Evolutionary conservation across 2,888 invertebrate genomes (phyloP).

Genomic region (Cheilosia soror): DNA sequence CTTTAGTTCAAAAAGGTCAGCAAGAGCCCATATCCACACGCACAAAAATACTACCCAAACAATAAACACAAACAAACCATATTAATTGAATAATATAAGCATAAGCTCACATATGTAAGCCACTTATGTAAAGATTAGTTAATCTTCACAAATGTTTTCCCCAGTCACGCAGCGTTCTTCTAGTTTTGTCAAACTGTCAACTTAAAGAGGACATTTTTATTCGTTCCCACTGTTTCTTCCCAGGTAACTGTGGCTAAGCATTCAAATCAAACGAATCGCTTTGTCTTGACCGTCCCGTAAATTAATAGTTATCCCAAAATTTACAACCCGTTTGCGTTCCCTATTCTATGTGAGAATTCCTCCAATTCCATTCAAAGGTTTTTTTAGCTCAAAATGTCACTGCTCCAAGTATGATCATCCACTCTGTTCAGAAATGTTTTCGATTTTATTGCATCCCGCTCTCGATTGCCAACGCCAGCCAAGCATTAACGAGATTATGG

Average conservation of each 20-base stretch:
- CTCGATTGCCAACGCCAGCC: conserved; percentile 58
- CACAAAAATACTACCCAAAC: conserved; percentile 5
- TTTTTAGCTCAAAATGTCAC: neutral
- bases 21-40: too few species aligned
- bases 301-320: conserved; percentile 81
- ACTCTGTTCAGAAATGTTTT: conserved; percentile 48
- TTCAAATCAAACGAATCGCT: conserved; percentile 71
- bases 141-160: conserved; percentile 34
- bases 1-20: too few species aligned
- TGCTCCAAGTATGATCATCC: conserved; percentile 25
- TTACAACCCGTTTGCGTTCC: conserved; percentile 72
- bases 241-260: conserved; percentile 49
- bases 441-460: conserved; percentile 68
- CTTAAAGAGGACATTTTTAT: conserved; percentile 61
- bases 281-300: conserved; percentile 77
- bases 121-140: conserved; percentile 48
- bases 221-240: conserved; percentile 46
- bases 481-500: conserved; percentile 67
- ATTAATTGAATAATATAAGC: conserved; percentile 69
- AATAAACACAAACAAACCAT: conserved; percentile 47
- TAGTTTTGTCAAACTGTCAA: conserved; percentile 54
- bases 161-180: conserved; percentile 16
- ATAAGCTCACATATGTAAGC: conserved; percentile 36
- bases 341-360: conserved; percentile 51
- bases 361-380: conserved; percentile 56